Evolutionary conservation across 2,797 vertebrate species (phyloP).

Genomic region (Pagetopsis macropterus): DNA sequence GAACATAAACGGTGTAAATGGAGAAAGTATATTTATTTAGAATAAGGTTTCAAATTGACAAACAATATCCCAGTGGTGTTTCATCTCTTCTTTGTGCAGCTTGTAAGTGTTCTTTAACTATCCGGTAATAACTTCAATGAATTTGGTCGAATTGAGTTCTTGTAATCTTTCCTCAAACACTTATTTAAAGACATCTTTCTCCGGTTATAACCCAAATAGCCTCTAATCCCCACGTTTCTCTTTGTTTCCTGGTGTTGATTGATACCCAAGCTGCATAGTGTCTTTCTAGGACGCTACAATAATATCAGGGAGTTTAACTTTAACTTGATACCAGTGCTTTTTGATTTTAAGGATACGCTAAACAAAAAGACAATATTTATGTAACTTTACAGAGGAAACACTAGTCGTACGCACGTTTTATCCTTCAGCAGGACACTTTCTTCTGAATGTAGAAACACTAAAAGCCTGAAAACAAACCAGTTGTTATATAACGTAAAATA

Average conservation of each 20-base stretch:
- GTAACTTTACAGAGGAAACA: neutral
- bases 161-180: no score
- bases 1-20: neutral
- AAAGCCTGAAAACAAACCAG: neutral
- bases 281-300: no score
- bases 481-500: no score
- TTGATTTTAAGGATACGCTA: no score
- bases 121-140: no score
- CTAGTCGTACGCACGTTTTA: neutral
- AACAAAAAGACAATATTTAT: neutral
- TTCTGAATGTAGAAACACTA: slow-evolving; percentile 19
- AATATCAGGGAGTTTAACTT: neutral
- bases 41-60: no score
- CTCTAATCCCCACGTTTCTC: neutral
- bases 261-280: neutral
- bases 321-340: neutral
- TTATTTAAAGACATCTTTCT: no score
- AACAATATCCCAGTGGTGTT: neutral
- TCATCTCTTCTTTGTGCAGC: neutral
- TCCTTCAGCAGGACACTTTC: neutral
- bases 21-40: neutral
- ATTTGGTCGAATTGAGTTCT: neutral
- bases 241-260: neutral
- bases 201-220: neutral
- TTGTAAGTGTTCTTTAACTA: neutral